Percentiles rank a stretch among this genome's conserved stretches.
phyloP scores from a whole-genome alignment of 2,888 invertebrate genomes.

The Acutogordius australiensis region DNA sequence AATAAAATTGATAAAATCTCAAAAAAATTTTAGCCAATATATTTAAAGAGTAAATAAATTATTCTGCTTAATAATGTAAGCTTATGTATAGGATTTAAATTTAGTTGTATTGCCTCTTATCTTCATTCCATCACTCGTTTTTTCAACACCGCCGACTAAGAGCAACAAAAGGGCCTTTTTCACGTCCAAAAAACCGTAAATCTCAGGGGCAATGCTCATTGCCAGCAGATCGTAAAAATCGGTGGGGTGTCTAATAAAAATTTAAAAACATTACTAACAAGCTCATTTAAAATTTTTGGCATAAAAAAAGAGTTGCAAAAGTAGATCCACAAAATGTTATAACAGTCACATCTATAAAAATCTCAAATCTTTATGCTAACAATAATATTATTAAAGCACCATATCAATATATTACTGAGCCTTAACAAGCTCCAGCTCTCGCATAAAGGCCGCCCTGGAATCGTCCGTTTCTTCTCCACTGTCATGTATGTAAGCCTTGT shows the following conservation, averaged over 20 bases:
- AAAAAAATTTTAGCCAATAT: no score
- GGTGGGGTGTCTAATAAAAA: neutral
- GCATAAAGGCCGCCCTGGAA: conserved; percentile 40
- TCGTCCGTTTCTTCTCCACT: conserved; percentile 39
- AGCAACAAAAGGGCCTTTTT: conserved; percentile 76
- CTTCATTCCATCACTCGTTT: conserved; percentile 67
- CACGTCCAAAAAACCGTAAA: conserved; percentile 85
- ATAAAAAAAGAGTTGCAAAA: no score
- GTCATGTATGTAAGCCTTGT: conserved; percentile 49
- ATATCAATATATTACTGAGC: conserved; percentile 17
- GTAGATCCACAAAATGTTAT: no score
- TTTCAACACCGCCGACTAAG: conserved; percentile 48
- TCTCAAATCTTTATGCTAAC: no score
- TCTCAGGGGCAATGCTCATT: conserved; percentile 76
- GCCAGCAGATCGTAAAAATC: conserved; percentile 76
- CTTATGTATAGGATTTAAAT: neutral
- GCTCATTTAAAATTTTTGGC: no score
- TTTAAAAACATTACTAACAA: no score
- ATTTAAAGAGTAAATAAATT: no score
- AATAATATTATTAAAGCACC: no score
- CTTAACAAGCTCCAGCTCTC: conserved; percentile 46
- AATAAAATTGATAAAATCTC: no score
- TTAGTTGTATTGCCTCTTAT: conserved; percentile 36
- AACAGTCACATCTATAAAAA: no score
- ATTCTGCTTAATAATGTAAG: no score